These are phyloP conservation scores for Enteromius anoplus DNA, from an alignment of 2,797 vertebrate genomes.

Conservation along the genomic window DNA sequence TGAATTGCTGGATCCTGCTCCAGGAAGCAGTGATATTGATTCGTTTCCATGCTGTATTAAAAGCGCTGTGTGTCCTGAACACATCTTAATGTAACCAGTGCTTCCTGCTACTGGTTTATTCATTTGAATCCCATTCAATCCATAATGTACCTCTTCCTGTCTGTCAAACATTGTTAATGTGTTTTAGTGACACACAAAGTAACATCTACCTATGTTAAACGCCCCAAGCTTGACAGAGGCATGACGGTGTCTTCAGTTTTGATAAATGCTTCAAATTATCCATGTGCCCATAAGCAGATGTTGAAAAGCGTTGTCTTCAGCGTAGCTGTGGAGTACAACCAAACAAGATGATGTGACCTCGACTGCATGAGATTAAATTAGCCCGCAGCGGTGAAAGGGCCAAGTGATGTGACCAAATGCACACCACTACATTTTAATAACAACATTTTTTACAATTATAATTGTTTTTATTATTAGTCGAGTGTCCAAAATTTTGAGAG, in stretches of 20 bases:
- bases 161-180: conserved; percentile 55
- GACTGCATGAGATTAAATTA: conserved; percentile 38
- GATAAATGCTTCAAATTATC: conserved; percentile 72
- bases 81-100: conserved; percentile 72
- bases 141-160: conserved; percentile 66
- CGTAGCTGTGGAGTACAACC: conserved; percentile 8
- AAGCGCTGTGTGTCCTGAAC: conserved; percentile 64
- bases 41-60: conserved; percentile 71
- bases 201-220: not conserved
- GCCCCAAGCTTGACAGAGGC: not conserved
- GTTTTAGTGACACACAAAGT: conserved; percentile 46
- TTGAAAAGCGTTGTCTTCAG: conserved; percentile 70
- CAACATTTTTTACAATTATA: no score
- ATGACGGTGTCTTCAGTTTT: conserved; percentile 1
- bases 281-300: conserved; percentile 63
- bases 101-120: conserved; percentile 77
- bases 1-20: conserved; percentile 31
- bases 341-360: conserved; percentile 6
- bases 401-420: not conserved
- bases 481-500: not conserved
- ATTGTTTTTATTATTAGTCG: no score
- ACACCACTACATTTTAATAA: conserved; percentile 22
- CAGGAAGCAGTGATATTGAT: conserved; percentile 57
- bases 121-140: conserved; percentile 72
- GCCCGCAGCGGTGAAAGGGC: conserved; percentile 19